Evolutionary conservation across 2,113 vertebrate species (phyloP), one percentile per base, ranked within the genome.

Genomic region (Turnix velox): DNA sequence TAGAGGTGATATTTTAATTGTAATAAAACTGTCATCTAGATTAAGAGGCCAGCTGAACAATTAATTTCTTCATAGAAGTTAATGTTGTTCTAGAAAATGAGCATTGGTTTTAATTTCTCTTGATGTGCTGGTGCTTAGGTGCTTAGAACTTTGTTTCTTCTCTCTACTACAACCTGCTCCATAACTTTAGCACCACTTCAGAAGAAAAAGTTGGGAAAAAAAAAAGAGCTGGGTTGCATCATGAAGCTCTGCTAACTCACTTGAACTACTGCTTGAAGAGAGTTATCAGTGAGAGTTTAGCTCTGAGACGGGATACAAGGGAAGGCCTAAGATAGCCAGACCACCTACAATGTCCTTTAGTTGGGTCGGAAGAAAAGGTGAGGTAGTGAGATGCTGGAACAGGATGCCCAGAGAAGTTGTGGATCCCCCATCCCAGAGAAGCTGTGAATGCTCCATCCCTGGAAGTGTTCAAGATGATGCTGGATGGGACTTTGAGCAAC

Each of bases 1-100:
- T 97, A 93, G 90, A 92, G 90, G 95, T 96, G 95, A 91, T 96
- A 96, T 96, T 97, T 97, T 97, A 96, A 96, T 97, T 97, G 96
- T 95, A 95, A 97, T 98, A 97, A 97, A 97, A 97, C 93, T 97
- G 96, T 97, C 96, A 95, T 93, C 82, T 95, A 95, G 95, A 97
- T 97, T 96, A 97, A 97, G 92, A 92, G 82, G 69, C 95, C 96
- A 97, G 93, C 75, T 81, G 82, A 97, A 90, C 86, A 88, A 94
- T 95, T 95, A 49, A 96, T 96, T 94, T 92, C 81, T 87, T 90
- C 84, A 87, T 49, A 91, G 82, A 92, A 94, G 91, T 87, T 94
- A 92, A 94, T 71, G 39, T 54, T 84, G 9, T 79, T 95, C 95
- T 94, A 94, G 90, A 92, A 95, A 95, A 83, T 37, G 35, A 92